Conservation (phyloP, 2,113 vertebrate species). For the Panthera leo region DNA sequence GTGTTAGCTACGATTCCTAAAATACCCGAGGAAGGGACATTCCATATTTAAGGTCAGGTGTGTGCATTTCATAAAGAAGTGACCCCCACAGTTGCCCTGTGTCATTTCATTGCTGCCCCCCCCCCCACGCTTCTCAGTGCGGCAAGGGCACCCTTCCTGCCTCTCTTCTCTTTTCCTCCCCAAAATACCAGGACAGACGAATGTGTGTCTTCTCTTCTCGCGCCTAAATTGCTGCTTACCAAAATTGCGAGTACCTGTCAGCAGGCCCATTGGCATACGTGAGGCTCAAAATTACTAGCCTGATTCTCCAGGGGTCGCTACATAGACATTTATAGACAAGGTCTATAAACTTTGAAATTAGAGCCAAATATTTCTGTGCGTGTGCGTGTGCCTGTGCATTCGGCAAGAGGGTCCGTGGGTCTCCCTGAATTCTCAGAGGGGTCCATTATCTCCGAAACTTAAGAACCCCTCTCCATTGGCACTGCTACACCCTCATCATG, state of each 20-base stretch:
- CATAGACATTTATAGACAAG: background rate
- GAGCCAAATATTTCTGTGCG: background rate
- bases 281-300: background rate
- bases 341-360: background rate
- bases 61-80: background rate
- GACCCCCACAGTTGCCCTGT: background rate
- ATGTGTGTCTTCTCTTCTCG: background rate
- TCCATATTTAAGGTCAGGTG: background rate
- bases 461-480: background rate
- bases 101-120: background rate
- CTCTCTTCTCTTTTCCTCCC: background rate
- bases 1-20: background rate
- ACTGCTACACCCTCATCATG: background rate
- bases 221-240: background rate
- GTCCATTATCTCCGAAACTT: background rate
- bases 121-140: accelerated
- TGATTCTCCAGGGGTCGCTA: background rate
- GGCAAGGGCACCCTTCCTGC: background rate
- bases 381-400: background rate
- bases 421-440: background rate
- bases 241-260: background rate
- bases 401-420: background rate
- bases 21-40: background rate
- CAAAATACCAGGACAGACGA: background rate
- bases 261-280: background rate